These are phyloP conservation scores for Pogonus chalceus DNA, from an alignment of 1,140 invertebrate species.

Conservation along the genomic window DNA sequence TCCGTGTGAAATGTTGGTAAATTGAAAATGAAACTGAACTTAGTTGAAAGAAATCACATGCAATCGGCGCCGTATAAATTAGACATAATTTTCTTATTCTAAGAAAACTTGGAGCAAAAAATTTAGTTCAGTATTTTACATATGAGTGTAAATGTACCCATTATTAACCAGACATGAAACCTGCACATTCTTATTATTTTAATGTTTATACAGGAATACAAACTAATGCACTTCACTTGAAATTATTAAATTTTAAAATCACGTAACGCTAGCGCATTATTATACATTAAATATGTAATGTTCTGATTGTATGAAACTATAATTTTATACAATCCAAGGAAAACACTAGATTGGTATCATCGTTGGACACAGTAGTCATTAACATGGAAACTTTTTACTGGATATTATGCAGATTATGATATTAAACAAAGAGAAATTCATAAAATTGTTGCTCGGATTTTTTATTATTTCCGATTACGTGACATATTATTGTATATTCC, in stretches of 20 bases:
- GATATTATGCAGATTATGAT: not conserved
- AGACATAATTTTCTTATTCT: slow-evolving; percentile 3
- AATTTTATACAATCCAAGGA: not conserved
- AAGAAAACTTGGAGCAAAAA: not conserved
- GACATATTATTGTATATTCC: not conserved
- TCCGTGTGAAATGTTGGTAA: not conserved
- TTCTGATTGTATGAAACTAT: not conserved
- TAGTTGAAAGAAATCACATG: slow-evolving; percentile 2
- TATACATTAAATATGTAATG: not conserved
- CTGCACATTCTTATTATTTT: not conserved
- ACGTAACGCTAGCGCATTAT: not conserved
- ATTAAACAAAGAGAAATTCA: slow-evolving; percentile 3
- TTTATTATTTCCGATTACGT: not conserved
- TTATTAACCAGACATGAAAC: slow-evolving; percentile 1
- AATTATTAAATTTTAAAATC: not conserved
- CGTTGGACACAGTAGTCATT: not conserved
- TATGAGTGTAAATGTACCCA: not conserved
- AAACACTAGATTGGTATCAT: not conserved
- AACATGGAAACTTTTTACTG: slow-evolving; percentile 1
- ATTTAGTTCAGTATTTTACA: not conserved
- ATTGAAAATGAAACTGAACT: not conserved
- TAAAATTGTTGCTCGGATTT: not conserved
- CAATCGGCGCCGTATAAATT: slow-evolving; percentile 2
- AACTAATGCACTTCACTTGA: not conserved
- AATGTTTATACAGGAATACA: not conserved